A percentile compares a stretch with the other conserved stretches of the same genome.
These are phyloP conservation scores for Neomorphus geoffroyi DNA, from an alignment of 2,797 vertebrate genomes.

Conservation along the genomic window DNA sequence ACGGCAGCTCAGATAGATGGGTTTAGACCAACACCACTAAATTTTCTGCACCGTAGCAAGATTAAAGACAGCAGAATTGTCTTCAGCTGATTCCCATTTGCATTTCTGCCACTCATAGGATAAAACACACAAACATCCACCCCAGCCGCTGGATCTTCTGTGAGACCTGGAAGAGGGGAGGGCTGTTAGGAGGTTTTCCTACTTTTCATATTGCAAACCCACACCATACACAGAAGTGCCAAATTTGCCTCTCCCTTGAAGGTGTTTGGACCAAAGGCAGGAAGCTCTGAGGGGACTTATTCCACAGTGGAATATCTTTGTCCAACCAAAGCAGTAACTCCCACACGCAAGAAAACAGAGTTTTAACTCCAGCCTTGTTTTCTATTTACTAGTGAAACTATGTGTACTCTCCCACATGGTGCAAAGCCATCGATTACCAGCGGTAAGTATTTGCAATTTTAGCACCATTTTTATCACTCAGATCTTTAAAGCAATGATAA, in stretches of 20 bases:
- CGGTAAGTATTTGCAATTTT: not conserved
- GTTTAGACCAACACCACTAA: not conserved
- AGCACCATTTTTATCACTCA: not conserved
- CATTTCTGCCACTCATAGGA: not conserved
- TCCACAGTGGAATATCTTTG: not conserved
- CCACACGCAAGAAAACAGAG: not conserved
- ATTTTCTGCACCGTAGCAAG: not conserved
- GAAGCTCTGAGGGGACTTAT: not conserved
- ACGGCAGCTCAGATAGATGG: rapidly evolving
- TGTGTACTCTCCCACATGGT: not conserved
- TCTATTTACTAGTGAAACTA: not conserved
- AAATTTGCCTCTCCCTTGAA: too few relatives aligned
- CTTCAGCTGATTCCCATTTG: not conserved
- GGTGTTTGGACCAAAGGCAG: not conserved
- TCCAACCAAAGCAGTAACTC: not conserved
- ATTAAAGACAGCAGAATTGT: not conserved
- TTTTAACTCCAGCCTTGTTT: not conserved
- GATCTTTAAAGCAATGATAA: not conserved
- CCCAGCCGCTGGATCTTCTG: not conserved
- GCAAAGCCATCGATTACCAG: not conserved
- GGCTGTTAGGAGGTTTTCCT: not conserved
- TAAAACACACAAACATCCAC: not conserved
- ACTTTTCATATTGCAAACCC: not conserved
- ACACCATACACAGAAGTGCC: too few relatives aligned
- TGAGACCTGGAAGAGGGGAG: not conserved